Percentiles rank a stretch among this genome's conserved stretches.
Conservation (phyloP, 2,113 vertebrate genomes). For the Eleginops maclovinus region DNA sequence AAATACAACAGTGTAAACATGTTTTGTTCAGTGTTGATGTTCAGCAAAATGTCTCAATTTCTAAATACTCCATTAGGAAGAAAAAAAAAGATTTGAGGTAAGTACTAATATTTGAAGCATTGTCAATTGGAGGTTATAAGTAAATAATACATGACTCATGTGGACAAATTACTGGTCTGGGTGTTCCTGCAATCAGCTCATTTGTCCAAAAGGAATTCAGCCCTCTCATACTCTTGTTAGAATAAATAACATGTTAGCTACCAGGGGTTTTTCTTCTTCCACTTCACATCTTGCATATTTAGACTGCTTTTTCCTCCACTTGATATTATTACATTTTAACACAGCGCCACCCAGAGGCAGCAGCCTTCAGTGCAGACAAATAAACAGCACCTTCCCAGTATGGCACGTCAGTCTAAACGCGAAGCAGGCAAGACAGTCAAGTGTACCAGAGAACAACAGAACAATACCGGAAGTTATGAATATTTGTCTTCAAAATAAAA, state of each 20-base stretch:
- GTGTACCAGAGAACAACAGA: not conserved
- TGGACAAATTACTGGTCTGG: constrained; percentile 33
- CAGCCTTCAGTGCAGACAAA: constrained; percentile 16
- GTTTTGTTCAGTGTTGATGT: constrained; percentile 23
- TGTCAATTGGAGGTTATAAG: constrained; percentile 35
- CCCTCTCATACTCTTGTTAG: constrained; percentile 25
- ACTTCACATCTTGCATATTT: not conserved
- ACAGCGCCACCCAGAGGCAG: constrained; percentile 68
- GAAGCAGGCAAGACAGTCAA: constrained; percentile 17
- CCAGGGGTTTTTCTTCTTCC: not conserved
- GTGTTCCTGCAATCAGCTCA: constrained; percentile 22
- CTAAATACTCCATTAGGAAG: constrained; percentile 2
- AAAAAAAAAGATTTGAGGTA: not conserved
- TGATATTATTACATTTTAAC: constrained; percentile 42
- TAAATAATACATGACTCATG: constrained; percentile 25
- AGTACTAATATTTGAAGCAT: constrained; percentile 7
- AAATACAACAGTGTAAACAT: constrained; percentile 12
- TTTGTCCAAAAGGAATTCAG: constrained; percentile 32
- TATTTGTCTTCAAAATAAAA: constrained; percentile 20
- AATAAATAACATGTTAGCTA: constrained; percentile 51
- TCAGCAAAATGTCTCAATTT: not conserved
- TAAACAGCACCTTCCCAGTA: not conserved
- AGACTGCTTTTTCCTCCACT: not conserved
- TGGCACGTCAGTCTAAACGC: constrained; percentile 19
- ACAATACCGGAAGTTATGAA: not conserved